Evolutionary conservation across 1,140 invertebrate species (phyloP), one percentile per base, ranked within the genome.

Genomic region (Littorina saxatilis): DNA sequence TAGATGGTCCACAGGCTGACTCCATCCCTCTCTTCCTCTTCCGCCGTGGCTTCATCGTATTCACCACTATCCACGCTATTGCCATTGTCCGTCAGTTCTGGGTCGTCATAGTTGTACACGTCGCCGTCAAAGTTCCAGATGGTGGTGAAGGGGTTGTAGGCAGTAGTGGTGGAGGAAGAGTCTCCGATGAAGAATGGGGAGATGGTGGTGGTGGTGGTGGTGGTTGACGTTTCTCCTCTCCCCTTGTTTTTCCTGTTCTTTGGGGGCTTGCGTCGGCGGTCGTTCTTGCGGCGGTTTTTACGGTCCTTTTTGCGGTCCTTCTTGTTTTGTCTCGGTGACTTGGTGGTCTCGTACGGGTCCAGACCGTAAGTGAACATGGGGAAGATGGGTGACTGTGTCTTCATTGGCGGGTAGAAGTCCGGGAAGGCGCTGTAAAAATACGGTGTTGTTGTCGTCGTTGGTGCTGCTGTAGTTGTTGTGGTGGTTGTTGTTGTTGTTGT

Each of bases 1-100:
- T 89, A 89, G 43, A 89, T 87, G 29, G 87, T 89, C 87, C 87
- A 87, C 0, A 86, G 73, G 77, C 84, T 86, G 27, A 89, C 83
- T 20, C 32, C 50, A 0, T 66, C 82, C n/a, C 79, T 32, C 70
- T n/a, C 39, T 23, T 5, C 70, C 55, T 37, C 37, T 5, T 39
- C 32, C 1, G 73, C 20, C 23, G 50, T 55, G 20, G 17, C 39
- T 11, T 55, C 17, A 9, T 50, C 47, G 11, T 9, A n/a, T 20
- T 75, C 74, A 17, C 9, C 58, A 39, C 40, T 55, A 5, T 32
- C 32, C n/a, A 29, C 15, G 15, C 66, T 40, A 13, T 27, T 55
- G 35, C 39, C 58, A 37, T 35, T 58, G 23, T 82, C 66, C 37
- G 50, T 70, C 74, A 29, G 2, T 23, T 74, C 79, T 27, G 17